Conservation (phyloP, 37 sponge, comb jelly and placozoan genomes). For the Beroe ovata region DNA sequence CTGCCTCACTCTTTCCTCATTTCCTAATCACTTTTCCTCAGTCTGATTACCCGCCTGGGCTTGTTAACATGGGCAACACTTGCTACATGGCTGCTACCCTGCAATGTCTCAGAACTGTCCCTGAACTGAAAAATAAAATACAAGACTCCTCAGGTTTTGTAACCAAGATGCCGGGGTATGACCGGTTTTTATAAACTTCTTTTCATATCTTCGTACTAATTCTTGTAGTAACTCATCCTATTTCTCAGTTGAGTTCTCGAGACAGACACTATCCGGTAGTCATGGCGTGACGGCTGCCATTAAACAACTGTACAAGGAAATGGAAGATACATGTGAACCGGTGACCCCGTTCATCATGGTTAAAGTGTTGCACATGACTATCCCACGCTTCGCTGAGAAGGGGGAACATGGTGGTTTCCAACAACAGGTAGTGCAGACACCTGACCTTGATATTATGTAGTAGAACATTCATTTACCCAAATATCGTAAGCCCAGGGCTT, state of each 20-base stretch:
- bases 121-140: constrained; percentile 80
- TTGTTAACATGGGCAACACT: constrained; percentile 96
- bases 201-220: no score
- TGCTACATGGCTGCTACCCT: constrained; percentile 98
- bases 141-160: constrained; percentile 36
- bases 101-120: constrained; percentile 91
- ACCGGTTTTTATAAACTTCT: no score
- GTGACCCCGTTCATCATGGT: constrained; percentile 70
- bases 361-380: constrained; percentile 76
- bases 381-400: constrained; percentile 86
- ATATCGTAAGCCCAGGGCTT: no score
- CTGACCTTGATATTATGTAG: no score
- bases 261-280: constrained; percentile 29
- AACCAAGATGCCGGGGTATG: no score
- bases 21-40: no score
- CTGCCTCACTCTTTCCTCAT: no score
- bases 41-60: constrained; percentile 81
- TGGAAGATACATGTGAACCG: constrained; percentile 69
- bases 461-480: no score
- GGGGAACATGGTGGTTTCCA: constrained; percentile 79
- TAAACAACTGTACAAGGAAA: constrained; percentile 69
- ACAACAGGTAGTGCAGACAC: no score
- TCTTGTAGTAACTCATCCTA: not conserved
- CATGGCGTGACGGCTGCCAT: constrained; percentile 52
- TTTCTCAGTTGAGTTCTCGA: constrained; percentile 12